Evolutionary conservation across 2,888 invertebrate species (phyloP), one percentile per base, ranked within the genome.

Genomic region (Xylocampa areola): DNA sequence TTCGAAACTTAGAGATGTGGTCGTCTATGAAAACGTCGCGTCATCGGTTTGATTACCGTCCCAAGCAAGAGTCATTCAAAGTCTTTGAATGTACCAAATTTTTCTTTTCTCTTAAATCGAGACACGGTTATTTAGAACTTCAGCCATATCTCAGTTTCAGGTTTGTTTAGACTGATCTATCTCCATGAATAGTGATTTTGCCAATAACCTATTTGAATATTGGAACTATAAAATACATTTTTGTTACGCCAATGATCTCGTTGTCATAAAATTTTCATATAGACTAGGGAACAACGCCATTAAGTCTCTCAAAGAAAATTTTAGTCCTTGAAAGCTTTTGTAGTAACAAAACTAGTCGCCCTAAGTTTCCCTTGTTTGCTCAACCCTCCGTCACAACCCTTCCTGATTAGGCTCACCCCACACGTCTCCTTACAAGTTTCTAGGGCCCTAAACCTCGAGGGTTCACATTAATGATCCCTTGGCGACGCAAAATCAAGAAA

Each of bases 401-500:
- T 66, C 53, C 68, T 80, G 80, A 81, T 82, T 82, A 79, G 79
- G 68, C 70, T 58, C 66, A 68, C 72, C 76, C 75, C 57, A 63
- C 53, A 69, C 62, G 65, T 57, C 65, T 68, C 39, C 57, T 40
- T 53, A 62, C 62, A 72, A 79, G 73, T 80, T 80, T 76, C 72
- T 72, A 77, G 78, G 58, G 66, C 68, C 72, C 67, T 65, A 58
- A 72, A 67, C 65, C 63, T 67, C 51, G 53, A 63, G 69, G 71
- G 67, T 58, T 53, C 55, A 65, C 64, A 68, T 75, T 85, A 84
- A 86, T 80, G 84, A 82, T 79, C 81, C 69, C 53, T 66, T 61
- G 74, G 61, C 66, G 78, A 68, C 73, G 70, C 71, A 79, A 80
- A 78, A 80, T 81, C 82, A 84, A 82, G 73, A 70, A 79, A n/a